Evolutionary conservation across 2,797 vertebrate genomes (phyloP), one percentile per base, ranked within the genome.

Genomic region (Microctenopoma stevenorrisi): DNA sequence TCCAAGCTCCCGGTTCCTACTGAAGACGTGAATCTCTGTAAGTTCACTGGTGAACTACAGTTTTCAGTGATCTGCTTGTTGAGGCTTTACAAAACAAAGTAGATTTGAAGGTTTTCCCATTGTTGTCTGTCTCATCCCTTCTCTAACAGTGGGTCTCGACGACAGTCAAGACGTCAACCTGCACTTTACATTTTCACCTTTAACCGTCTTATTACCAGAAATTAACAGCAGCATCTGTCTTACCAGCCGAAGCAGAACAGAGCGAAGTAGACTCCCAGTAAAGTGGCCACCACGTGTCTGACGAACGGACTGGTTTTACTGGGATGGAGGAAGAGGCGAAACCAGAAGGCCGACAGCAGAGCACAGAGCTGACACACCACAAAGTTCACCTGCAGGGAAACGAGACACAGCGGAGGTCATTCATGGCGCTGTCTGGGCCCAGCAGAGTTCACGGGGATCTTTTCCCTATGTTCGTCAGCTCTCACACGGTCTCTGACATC

Each of bases 171-270:
- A 22, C 22, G 22, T 22, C 22, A 22, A 22, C 22, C 22, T 22
- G 22, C 22, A 22, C 22, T 22, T 22, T 22, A 22, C 22, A 22
- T 22, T 22, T 22, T 22, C 22, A 22, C 22, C 22, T 1, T 22
- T 22, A 22, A 22, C 22, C 22, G 22, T 22, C 22, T 2, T 22
- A 22, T 22, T 22, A 22, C 22, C 22, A 47, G 28, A 35, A 15
- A 52, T 30, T 9, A 13, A 94, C 44, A 2, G 30, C 4, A 18
- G 28, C 4, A 2, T 47, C n/a, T 5, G 7, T 42, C 96, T 96
- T 88, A 97, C 97, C 97, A 98, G 91, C 97, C 97, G 69, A 98
- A 98, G 95, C 97, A 98, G 94, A 98, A 98, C 82, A 97, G 92
- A 72, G 97, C 96, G 85, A 98, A 94, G 87, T 98, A 98, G 88